A percentile compares a stretch with the other conserved stretches of the same genome.
Evolutionary conservation across 1,140 invertebrate genomes (phyloP).

Genomic region (Brachionus sp.): DNA sequence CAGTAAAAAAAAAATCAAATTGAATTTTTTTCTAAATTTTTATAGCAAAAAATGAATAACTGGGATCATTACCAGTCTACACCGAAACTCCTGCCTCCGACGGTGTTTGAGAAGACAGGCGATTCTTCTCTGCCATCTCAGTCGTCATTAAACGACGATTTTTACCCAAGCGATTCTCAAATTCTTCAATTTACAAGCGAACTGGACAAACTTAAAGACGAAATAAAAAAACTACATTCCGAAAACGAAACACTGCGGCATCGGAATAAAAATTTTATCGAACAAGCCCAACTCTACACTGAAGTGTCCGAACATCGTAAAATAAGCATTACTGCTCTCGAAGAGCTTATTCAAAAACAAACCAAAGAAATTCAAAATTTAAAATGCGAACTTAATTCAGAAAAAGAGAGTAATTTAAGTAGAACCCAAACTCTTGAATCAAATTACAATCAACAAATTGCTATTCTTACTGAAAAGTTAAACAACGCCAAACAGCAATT

Average conservation of each 20-base stretch:
- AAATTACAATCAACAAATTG: slow-evolving; percentile 10
- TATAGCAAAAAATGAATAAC: neutral
- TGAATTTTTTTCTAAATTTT: slow-evolving; percentile 8
- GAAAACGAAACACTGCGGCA: slow-evolving; percentile 10
- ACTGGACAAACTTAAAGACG: slow-evolving; percentile 21
- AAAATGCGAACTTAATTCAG: neutral
- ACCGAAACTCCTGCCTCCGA: slow-evolving; percentile 24
- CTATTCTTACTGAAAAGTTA: neutral
- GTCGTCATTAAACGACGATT: neutral
- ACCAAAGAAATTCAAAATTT: slow-evolving; percentile 17
- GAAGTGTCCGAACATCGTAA: slow-evolving; percentile 27
- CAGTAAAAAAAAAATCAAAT: neutral
- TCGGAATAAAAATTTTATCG: slow-evolving; percentile 10
- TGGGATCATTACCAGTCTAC: slow-evolving; percentile 44
- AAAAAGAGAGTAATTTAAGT: neutral
- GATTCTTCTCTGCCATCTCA: slow-evolving; percentile 19
- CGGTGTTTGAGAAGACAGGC: slow-evolving; percentile 29
- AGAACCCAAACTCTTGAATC: neutral
- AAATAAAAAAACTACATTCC: slow-evolving; percentile 28
- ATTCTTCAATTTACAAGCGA: neutral
- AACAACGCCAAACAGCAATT: neutral
- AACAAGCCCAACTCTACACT: slow-evolving; percentile 40
- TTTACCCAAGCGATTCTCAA: slow-evolving; percentile 7
- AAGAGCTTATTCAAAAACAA: slow-evolving; percentile 33
- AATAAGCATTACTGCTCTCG: slow-evolving; percentile 8